Conservation (phyloP, 1,140 invertebrate species). For the Bombus superbus region DNA sequence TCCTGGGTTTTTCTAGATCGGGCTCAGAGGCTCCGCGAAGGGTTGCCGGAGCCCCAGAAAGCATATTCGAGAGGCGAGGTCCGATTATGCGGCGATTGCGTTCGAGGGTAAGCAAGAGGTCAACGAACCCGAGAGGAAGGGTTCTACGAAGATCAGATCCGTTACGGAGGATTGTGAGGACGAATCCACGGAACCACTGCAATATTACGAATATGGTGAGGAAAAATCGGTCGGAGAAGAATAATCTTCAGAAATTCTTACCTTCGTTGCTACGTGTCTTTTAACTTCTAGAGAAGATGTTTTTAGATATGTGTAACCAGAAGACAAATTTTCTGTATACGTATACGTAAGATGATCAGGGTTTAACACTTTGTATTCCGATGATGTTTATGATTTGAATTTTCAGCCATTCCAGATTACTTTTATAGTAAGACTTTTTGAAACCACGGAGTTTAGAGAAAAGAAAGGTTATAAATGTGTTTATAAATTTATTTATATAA, state of each 20-base stretch:
- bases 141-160: slow-evolving; percentile 41
- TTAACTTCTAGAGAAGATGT: not conserved
- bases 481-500: no score
- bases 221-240: slow-evolving; percentile 19
- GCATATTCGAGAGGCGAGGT: slow-evolving; percentile 21
- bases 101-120: slow-evolving; percentile 37
- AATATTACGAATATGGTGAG: slow-evolving; percentile 72
- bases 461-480: no score
- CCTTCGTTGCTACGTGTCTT: not conserved
- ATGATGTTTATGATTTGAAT: no score
- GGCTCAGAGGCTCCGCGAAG: slow-evolving; percentile 5
- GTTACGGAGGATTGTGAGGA: slow-evolving; percentile 60
- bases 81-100: slow-evolving; percentile 18
- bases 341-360: no score
- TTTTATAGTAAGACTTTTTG: no score
- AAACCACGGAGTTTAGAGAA: no score
- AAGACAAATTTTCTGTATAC: no score
- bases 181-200: slow-evolving; percentile 51
- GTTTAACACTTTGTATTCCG: no score
- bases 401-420: no score
- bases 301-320: not conserved
- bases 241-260: not conserved
- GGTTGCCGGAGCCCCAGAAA: slow-evolving; percentile 35
- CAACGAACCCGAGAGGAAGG: slow-evolving; percentile 27
- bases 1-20: slow-evolving; percentile 60